Conservation (phyloP, 1,140 invertebrate species). For the Centruroides vittatus region DNA sequence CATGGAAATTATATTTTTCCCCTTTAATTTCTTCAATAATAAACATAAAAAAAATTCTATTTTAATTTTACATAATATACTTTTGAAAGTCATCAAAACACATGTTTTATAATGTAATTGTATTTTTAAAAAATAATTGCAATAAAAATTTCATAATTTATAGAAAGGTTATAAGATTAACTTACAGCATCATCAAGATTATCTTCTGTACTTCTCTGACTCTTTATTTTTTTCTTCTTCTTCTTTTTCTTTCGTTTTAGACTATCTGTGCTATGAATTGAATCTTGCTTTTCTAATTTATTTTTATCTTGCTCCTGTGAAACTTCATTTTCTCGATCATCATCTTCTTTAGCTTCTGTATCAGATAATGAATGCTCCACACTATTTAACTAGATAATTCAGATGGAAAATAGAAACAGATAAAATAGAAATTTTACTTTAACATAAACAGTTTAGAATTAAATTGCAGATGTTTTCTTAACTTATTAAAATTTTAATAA, state of each 20-base stretch:
- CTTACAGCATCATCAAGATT: slow-evolving; percentile 34
- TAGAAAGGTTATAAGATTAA: background rate
- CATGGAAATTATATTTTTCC: no score
- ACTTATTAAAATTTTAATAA: no score
- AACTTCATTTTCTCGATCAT: slow-evolving; percentile 43
- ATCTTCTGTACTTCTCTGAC: slow-evolving; percentile 42
- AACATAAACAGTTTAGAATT: background rate
- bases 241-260: slow-evolving; percentile 27
- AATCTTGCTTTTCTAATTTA: slow-evolving; percentile 14
- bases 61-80: no score
- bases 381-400: slow-evolving; percentile 26
- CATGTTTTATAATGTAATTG: no score
- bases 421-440: background rate
- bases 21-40: no score
- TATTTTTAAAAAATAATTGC: no score
- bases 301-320: slow-evolving; percentile 39
- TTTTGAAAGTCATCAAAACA: no score
- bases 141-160: no score
- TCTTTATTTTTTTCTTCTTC: slow-evolving; percentile 43
- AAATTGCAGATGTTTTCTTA: no score
- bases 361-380: slow-evolving; percentile 39
- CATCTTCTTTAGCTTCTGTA: slow-evolving; percentile 53
- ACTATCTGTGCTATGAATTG: slow-evolving; percentile 18
- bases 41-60: no score
- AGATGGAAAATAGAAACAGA: background rate